Evolutionary conservation across 1,140 invertebrate genomes (phyloP).

Genomic region (Brachionus sp.): DNA sequence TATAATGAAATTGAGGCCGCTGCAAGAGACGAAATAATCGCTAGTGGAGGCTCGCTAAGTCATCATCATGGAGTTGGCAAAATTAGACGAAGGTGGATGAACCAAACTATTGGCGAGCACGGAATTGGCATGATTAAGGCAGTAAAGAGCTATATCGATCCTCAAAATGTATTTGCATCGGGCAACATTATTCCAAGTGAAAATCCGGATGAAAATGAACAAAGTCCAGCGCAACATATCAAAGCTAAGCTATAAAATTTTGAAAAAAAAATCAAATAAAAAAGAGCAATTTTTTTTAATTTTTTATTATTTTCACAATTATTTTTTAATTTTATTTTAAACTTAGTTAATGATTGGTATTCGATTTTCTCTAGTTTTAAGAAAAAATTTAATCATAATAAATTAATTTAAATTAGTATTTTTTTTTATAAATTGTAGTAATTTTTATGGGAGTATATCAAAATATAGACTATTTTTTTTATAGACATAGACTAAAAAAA

Average conservation of each 20-base stretch:
- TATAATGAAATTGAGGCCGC: slow-evolving; percentile 72
- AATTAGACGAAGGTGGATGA: slow-evolving; percentile 74
- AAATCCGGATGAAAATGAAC: slow-evolving; percentile 4
- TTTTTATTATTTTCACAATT: neutral
- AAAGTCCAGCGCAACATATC: slow-evolving; percentile 33
- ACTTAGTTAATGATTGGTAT: neutral
- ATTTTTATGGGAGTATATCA: too few relatives aligned
- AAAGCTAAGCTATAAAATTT: slow-evolving; percentile 32
- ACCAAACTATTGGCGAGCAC: slow-evolving; percentile 72
- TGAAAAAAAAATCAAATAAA: neutral
- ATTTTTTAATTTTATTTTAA: neutral
- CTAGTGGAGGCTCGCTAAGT: slow-evolving; percentile 82
- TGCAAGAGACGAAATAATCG: slow-evolving; percentile 66
- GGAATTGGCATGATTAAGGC: slow-evolving; percentile 72
- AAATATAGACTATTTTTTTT: too few relatives aligned
- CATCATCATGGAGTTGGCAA: slow-evolving; percentile 97
- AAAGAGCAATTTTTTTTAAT: neutral
- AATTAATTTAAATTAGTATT: neutral
- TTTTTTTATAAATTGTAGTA: too few relatives aligned
- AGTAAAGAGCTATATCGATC: slow-evolving; percentile 81
- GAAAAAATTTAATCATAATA: neutral
- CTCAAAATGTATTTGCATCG: slow-evolving; percentile 80
- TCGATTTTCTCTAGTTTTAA: neutral
- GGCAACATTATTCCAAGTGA: slow-evolving; percentile 39
- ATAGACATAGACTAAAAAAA: too few relatives aligned